phyloP scores from a whole-genome alignment of 2,888 invertebrate genomes.

The Eulithis prunata region DNA sequence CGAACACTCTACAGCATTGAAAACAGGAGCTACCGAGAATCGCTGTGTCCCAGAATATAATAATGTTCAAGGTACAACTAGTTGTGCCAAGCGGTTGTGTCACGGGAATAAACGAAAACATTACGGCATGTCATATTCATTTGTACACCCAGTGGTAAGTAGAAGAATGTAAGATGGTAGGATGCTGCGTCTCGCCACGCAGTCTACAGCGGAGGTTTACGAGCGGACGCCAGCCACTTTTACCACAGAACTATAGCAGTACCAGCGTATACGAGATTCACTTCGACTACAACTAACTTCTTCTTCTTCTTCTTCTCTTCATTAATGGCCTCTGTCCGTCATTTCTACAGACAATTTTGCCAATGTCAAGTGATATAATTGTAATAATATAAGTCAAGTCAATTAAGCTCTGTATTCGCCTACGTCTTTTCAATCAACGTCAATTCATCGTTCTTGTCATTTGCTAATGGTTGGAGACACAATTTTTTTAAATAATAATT shows the following conservation, averaged over 20 bases:
- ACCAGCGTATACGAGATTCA: conserved; percentile 4
- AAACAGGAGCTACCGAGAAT: no score
- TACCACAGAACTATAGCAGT: conserved; percentile 16
- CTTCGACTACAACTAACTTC: neutral
- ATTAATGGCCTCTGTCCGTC: no score
- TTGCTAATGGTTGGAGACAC: no score
- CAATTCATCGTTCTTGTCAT: no score
- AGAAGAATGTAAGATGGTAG: conserved; percentile 51
- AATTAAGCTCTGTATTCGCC: neutral
- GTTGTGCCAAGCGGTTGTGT: no score
- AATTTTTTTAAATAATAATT: no score
- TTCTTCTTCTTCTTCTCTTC: no score
- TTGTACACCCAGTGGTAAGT: conserved; percentile 11
- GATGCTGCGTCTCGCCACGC: conserved; percentile 77
- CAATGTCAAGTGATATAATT: no score
- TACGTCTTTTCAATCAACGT: neutral
- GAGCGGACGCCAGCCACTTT: conserved; percentile 79
- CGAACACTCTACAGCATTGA: neutral
- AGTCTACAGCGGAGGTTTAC: conserved; percentile 80
- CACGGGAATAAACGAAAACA: neutral
- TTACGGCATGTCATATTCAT: neutral
- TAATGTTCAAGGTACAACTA: neutral
- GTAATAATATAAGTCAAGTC: no score
- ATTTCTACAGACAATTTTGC: no score
- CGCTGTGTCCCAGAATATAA: no score